Conservation (phyloP, 1,140 invertebrate species). For the Trichonephila inaurata region DNA sequence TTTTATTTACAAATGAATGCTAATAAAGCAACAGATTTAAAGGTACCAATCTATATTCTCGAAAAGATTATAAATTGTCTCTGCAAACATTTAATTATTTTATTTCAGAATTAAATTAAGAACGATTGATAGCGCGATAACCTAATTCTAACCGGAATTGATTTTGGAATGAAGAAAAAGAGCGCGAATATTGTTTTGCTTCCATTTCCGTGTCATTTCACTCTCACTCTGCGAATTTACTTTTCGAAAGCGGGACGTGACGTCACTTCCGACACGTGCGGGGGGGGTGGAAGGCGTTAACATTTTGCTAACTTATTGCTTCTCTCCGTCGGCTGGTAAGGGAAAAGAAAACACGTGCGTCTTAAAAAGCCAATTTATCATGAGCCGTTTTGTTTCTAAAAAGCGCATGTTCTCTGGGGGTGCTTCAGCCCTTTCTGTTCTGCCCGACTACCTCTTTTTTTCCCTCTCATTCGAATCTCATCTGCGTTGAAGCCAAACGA, state of each 20-base stretch:
- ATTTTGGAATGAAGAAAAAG: no score
- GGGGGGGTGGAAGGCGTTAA: no score
- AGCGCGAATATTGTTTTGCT: neutral
- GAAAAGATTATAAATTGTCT: no score
- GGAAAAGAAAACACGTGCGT: neutral
- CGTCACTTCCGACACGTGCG: constrained; percentile 2
- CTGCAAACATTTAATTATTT: no score
- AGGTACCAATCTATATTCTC: no score
- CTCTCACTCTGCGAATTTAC: no score
- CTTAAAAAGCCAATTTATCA: constrained; percentile 23
- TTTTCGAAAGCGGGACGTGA: neutral
- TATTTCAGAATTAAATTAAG: no score
- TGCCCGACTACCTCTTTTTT: neutral
- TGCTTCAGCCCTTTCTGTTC: neutral
- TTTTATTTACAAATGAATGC: no score
- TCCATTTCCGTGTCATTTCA: neutral
- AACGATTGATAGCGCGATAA: no score
- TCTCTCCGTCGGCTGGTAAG: neutral
- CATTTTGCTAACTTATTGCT: no score
- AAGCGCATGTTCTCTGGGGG: neutral
- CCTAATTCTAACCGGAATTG: no score
- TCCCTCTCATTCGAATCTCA: neutral
- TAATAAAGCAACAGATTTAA: no score
- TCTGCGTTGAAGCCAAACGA: neutral
- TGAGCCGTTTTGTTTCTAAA: neutral